A percentile compares a stretch with the other conserved stretches of the same genome.
Evolutionary conservation across 1,140 invertebrate genomes (phyloP).

Genomic region (Chelonus insularis): DNA sequence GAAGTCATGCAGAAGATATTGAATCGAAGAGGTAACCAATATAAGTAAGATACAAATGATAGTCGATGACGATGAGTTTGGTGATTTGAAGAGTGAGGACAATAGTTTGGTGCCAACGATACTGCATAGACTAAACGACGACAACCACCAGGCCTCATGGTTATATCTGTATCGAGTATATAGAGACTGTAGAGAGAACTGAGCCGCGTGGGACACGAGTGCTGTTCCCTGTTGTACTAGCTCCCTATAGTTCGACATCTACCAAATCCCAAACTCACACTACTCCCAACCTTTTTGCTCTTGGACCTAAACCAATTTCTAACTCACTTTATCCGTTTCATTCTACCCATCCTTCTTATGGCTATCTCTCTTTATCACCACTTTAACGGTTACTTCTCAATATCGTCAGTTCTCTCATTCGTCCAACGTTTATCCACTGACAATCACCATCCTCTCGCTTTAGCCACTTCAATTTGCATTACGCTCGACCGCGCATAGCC

Average conservation of each 20-base stretch:
- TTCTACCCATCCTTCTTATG: background rate
- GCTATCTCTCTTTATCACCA: conserved; percentile 11
- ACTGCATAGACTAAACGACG: background rate
- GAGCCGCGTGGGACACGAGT: conserved; percentile 49
- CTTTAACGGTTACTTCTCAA: conserved; percentile 16
- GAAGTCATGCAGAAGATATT: too few relatives aligned
- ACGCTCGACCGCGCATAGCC: conserved; percentile 51
- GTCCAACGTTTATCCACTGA: conserved; percentile 19
- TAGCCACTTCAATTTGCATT: conserved; percentile 53
- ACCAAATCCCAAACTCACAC: background rate
- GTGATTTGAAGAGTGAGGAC: too few relatives aligned
- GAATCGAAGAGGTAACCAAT: too few relatives aligned
- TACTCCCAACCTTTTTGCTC: conserved; percentile 5
- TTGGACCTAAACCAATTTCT: background rate
- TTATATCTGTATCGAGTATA: conserved; percentile 40
- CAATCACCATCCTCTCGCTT: conserved; percentile 25
- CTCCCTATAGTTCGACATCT: background rate
- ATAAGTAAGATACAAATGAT: too few relatives aligned
- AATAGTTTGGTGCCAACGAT: too few relatives aligned
- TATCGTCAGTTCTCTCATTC: background rate
- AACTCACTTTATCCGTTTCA: background rate
- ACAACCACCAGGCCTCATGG: background rate
- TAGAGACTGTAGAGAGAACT: conserved; percentile 40
- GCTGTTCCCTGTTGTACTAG: conserved; percentile 41
- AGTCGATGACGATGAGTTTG: too few relatives aligned